Evolutionary conservation across 2,113 vertebrate genomes (phyloP), one percentile per base, ranked within the genome.

Genomic region (Petromus typicus): DNA sequence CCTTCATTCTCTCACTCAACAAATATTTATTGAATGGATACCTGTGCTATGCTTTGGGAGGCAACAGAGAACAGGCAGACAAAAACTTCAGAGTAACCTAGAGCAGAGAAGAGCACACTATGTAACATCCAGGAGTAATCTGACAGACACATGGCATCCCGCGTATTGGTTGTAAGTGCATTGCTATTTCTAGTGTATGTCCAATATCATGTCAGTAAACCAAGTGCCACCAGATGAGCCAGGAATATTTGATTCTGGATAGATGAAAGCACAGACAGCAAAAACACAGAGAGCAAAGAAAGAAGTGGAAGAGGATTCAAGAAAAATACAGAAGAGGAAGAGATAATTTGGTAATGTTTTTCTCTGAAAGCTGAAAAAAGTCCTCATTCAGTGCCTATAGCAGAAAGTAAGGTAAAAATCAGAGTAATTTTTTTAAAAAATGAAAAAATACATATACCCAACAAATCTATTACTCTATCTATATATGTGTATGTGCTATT

Each of bases 61-160:
- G 85, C 17, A 83, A 73, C 4, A 76, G 27, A 78, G 40, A 43
- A 76, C 32, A 64, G 66, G 54, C 2, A 69, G 37, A 75, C 22
- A 86, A 82, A 87, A 73, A 83, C 45, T 69, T 94, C 81, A 79
- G 87, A n/a, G 69, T 20, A 48, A 66, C 43, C n/a, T 17, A 73
- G n/a, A 45, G 73, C 82, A 69, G 23, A 34, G 40, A 85, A 85
- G 78, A 90, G 13, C 27, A 32, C 37, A 66, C 23, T 12, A 16
- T 7, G 75, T 59, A 48, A n/a, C 69, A 30, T 71, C 78, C 90
- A 57, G 40, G 54, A 84, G 71, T 80, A 90, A 87, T 22, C 32
- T 16, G 76, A 22, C 61, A 59, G 63, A 51, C 48, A 23, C 82
- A 69, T 1, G 27, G 32, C 17, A 56, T 14, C 54, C 56, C 20